A percentile compares a stretch with the other conserved stretches of the same genome.
Conservation (phyloP, 2,888 invertebrate genomes). For the Stictocephala bisonia region DNA sequence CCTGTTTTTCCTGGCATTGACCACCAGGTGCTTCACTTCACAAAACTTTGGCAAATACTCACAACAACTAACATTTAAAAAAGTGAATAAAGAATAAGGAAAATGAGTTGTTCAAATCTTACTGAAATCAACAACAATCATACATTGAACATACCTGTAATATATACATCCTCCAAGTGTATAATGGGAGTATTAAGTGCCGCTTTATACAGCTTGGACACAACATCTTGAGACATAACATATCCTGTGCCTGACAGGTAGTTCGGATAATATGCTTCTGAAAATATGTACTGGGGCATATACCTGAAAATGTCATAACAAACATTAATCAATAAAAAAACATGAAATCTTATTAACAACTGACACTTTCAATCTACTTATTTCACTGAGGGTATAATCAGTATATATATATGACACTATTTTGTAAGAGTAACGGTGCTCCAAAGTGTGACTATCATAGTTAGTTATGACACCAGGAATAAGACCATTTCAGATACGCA, state of each 20-base stretch:
- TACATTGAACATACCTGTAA: constrained; percentile 70
- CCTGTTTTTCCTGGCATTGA: too few relatives aligned
- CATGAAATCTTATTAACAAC: background rate
- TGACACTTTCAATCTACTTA: constrained; percentile 40
- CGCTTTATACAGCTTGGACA: constrained; percentile 73
- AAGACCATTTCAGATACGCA: too few relatives aligned
- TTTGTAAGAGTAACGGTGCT: too few relatives aligned
- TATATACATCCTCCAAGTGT: constrained; percentile 82
- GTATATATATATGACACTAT: too few relatives aligned
- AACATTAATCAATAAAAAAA: background rate
- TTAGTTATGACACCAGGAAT: too few relatives aligned
- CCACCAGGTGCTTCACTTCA: constrained; percentile 42
- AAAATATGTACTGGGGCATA: constrained; percentile 82
- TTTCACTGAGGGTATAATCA: too few relatives aligned
- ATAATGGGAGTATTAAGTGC: constrained; percentile 77
- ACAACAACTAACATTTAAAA: background rate
- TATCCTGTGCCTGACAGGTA: constrained; percentile 88
- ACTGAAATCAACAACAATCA: constrained; percentile 27
- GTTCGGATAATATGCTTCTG: constrained; percentile 77
- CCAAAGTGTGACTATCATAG: too few relatives aligned
- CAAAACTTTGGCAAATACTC: constrained; percentile 36
- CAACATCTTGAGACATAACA: constrained; percentile 76
- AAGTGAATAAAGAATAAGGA: constrained; percentile 25
- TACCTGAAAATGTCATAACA: constrained; percentile 76
- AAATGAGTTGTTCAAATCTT: constrained; percentile 34